A percentile compares a stretch with the other conserved stretches of the same genome.
These are phyloP conservation scores for Scopus umbretta DNA, from an alignment of 2,113 vertebrate genomes.

Conservation along the genomic window DNA sequence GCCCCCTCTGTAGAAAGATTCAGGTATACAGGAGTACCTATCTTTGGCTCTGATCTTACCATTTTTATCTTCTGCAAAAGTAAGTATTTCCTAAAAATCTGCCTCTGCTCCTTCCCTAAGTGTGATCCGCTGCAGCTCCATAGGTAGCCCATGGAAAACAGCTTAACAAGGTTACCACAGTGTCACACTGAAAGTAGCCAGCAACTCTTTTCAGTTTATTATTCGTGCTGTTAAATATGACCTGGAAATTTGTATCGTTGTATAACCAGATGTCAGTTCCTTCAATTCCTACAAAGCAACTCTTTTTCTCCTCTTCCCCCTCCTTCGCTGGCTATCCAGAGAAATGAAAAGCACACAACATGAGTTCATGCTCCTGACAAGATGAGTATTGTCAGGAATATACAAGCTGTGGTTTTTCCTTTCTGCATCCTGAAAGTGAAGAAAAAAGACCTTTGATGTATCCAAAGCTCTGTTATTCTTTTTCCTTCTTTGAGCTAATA, in stretches of 20 bases:
- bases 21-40: neutral
- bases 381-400: constrained; percentile 43
- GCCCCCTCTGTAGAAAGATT: neutral
- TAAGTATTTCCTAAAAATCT: neutral
- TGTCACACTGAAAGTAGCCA: constrained; percentile 2
- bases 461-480: constrained; percentile 14
- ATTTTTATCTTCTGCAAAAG: neutral
- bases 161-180: neutral
- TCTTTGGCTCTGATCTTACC: neutral
- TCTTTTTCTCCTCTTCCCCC: neutral
- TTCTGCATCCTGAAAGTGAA: constrained; percentile 45
- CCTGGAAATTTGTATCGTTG: constrained; percentile 26
- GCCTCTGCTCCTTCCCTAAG: neutral
- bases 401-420: constrained; percentile 30
- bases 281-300: neutral
- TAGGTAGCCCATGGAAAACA: neutral
- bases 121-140: accelerated
- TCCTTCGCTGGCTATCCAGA: neutral
- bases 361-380: constrained; percentile 36
- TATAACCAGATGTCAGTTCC: constrained; percentile 34
- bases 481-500: constrained; percentile 38
- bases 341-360: neutral
- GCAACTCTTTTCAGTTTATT: constrained; percentile 8
- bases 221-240: constrained; percentile 12
- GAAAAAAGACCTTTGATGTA: constrained; percentile 33